Evolutionary conservation across 1,140 invertebrate species (phyloP), one percentile per base, ranked within the genome.

Genomic region (Zeugodacus cucurbitae): DNA sequence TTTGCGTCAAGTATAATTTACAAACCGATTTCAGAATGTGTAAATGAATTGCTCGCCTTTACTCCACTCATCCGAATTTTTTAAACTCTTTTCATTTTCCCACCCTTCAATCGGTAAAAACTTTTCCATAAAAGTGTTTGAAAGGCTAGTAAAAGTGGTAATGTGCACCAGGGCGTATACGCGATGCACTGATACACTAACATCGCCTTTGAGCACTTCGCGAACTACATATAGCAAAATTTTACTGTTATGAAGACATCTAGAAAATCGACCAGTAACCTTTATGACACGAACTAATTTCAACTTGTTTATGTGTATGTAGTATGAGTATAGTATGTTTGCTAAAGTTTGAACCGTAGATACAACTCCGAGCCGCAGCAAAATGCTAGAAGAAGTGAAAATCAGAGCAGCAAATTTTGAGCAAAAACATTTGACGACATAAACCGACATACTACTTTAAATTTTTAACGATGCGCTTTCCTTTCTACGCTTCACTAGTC

Each of bases 361-460:
- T n/a, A 74, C 70, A 74, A 74, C 20, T 34, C 10, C 41, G 11
- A 29, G 74, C 41, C 11, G n/a, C 22, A 26, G 74, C n/a, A 48
- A 82, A 82, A 26, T 11, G 8, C 3, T n/a, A 48, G 22, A 48
- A 82, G 48, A 82, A 82, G 44, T 11, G 41, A 26, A 48, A 48
- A 82, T 82, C 74, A 82, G 8, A 82, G 37, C n/a, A 37, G 37
- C 44, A 78, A 82, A 54, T 82, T 41, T 82, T 82, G n/a, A 82
- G 48, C 41, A 82, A 82, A 82, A 82, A 82, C 22, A 41, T 48
- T 82, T 82, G 74, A 82, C 34, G n/a, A 22, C 74, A 54, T 54
- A 44, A 82, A 82, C 41, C 11, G 48, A n/a, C 41, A 82, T 44
- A 82, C 22, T 48, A 14, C n/a, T 82, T 48, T 54, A 54, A 82